Evolutionary conservation across 2,888 invertebrate species (phyloP).

Genomic region (Monoplex corrugatus): DNA sequence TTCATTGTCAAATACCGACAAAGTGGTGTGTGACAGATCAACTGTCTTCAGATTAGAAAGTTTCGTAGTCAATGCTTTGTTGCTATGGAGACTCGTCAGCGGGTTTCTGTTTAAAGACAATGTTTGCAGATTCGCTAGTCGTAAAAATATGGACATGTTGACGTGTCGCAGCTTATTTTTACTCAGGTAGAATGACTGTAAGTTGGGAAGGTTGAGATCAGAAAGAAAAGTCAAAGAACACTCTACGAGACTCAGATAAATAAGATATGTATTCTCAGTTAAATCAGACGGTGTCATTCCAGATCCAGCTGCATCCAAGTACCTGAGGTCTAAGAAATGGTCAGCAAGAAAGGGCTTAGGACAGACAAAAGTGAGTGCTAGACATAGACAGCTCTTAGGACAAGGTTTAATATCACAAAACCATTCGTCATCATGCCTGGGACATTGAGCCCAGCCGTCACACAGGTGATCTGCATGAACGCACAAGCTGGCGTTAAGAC

Average conservation of each 20-base stretch:
- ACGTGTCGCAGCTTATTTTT: conserved; percentile 38
- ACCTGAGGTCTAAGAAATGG: neutral
- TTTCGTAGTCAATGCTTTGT: neutral
- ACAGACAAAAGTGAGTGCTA: conserved; percentile 48
- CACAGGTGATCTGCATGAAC: conserved; percentile 52
- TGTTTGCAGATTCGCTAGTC: conserved; percentile 25
- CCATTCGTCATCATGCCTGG: conserved; percentile 53
- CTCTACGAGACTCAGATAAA: conserved; percentile 25
- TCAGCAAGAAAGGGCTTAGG: neutral
- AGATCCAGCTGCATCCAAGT: conserved; percentile 38
- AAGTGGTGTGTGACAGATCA: conserved; percentile 3
- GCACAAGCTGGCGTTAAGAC: conserved; percentile 49
- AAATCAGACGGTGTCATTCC: neutral
- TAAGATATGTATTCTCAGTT: neutral
- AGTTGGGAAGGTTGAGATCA: conserved; percentile 16
- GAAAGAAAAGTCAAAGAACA: conserved; percentile 36
- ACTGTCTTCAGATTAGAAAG: neutral
- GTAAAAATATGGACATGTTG: conserved; percentile 11
- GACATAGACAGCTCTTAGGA: conserved; percentile 47
- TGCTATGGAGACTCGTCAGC: neutral
- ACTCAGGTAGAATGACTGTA: conserved; percentile 48
- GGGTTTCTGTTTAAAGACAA: conserved; percentile 35
- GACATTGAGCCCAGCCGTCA: conserved; percentile 53
- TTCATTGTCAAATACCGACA: neutral
- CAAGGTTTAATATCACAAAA: conserved; percentile 45